Evolutionary conservation across 2,113 vertebrate species (phyloP).

Genomic region (Apteryx owenii): DNA sequence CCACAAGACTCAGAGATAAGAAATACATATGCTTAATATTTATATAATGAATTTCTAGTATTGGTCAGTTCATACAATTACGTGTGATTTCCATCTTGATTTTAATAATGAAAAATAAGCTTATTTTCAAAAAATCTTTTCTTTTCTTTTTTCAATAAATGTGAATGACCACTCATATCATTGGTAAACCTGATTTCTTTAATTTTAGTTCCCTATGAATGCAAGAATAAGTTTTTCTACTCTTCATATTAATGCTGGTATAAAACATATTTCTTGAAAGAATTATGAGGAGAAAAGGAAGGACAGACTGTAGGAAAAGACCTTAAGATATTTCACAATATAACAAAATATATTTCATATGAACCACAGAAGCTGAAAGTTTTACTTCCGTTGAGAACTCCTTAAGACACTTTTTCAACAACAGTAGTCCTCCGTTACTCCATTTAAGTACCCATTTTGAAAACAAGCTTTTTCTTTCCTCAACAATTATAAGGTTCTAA

Average conservation of each 20-base stretch:
- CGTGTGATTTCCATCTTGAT: not conserved
- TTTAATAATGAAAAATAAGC: not conserved
- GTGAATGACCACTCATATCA: not conserved
- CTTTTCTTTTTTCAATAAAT: not conserved
- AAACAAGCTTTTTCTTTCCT: not conserved
- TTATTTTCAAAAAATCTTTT: not conserved
- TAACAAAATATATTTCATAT: not conserved
- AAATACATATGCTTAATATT: not conserved
- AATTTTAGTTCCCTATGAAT: not conserved
- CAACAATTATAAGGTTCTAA: not conserved
- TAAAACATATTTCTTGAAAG: not conserved
- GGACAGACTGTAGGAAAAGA: not conserved
- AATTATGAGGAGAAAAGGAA: not conserved
- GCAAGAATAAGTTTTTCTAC: not conserved
- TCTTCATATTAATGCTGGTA: not conserved
- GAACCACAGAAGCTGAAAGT: not conserved
- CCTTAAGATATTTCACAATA: not conserved
- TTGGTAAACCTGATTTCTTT: not conserved
- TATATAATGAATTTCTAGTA: not conserved
- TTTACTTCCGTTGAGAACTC: not conserved
- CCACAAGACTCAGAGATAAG: not conserved
- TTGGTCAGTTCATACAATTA: not conserved
- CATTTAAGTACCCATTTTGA: not conserved
- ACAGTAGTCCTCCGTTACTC: not conserved
- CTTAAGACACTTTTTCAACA: not conserved